Conservation (phyloP, 2,797 vertebrate species). For the Margarornis squamiger region DNA sequence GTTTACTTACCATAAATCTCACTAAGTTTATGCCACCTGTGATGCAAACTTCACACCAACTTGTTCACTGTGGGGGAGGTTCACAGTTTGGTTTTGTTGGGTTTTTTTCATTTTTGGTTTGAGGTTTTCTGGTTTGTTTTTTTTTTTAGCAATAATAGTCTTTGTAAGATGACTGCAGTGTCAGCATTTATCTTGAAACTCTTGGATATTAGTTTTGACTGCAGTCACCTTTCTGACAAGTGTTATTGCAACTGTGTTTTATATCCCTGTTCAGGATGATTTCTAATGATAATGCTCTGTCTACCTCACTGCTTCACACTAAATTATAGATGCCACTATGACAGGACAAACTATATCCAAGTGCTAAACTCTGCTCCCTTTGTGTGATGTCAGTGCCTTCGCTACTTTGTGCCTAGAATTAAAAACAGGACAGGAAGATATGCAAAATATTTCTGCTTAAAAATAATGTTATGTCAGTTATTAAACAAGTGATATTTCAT, state of each 20-base stretch:
- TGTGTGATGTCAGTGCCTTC: conserved; percentile 77
- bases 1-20: conserved; percentile 65
- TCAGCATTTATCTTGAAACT: conserved; percentile 84
- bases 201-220: conserved; percentile 86
- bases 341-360: conserved; percentile 76
- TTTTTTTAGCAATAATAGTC: conserved; percentile 74
- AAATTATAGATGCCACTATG: conserved; percentile 80
- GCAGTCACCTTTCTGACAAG: conserved; percentile 85
- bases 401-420: conserved; percentile 71
- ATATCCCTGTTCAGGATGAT: conserved; percentile 84
- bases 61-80: conserved; percentile 66
- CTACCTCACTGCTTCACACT: conserved; percentile 81
- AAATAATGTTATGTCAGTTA: conserved; percentile 84
- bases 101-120: background rate
- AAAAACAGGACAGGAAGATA: conserved; percentile 73
- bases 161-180: conserved; percentile 78
- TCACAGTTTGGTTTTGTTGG: conserved; percentile 57
- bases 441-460: conserved; percentile 83
- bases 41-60: conserved; percentile 67
- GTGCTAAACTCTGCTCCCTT: conserved; percentile 69
- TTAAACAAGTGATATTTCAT: conserved; percentile 87
- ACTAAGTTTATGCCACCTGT: conserved; percentile 66
- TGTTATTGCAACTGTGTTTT: conserved; percentile 84
- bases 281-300: conserved; percentile 84
- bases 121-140: conserved; percentile 55